Base-by-base conservation (phyloP, 2,113 vertebrate genomes). In the Enhydra lutris region DNA sequence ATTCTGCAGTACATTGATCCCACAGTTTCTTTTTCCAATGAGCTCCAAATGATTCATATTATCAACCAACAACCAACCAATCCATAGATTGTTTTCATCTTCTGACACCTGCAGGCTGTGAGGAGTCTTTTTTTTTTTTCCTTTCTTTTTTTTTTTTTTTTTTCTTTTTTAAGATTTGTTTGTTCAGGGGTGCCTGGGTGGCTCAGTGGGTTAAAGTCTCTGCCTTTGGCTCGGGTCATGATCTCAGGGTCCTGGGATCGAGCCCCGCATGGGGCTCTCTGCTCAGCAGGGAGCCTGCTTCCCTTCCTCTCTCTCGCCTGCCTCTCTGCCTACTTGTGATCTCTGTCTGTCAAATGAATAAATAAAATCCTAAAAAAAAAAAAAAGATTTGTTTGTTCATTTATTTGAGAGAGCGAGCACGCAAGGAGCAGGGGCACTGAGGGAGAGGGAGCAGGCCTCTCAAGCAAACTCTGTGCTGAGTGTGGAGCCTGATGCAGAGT, bases 11-110 rank as follows among this genome's bases (percentile, higher is more conserved):
- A 36, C 26, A 7, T 74, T 94, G 20, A 3, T 55, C 29, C 59
- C 71, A 21, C n/a, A n/a, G 61, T 17, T 74, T 92, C 36, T 92
- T 78, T 57, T 85, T 50, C 92, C 69, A 69, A 8, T 31, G 73
- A 96, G 63, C 36, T 79, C 42, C 55, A 82, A 84, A 45, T 42
- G 63, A 96, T 71, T 95, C 94, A 67, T 63, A 88, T 94, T 95
- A 86, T 87, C 85, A 94, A 63, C 11, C 39, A 97, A 85, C 42
- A 63, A 90, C 26, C 80, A 84, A 42, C 34, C 36, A 97, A 95
- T 3, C 4, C 4, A 31, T 45, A 78, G 73, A 50, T 74, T 69
- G 26, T 24, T 69, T 94, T 79, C 14, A 45, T 31, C 52, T 94
- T 96, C 83, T 67, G 89, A 85, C 59, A 55, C 34, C 89, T 79